Evolutionary conservation across 2,797 vertebrate species (phyloP).

Genomic region (Leptodactylus fallax): DNA sequence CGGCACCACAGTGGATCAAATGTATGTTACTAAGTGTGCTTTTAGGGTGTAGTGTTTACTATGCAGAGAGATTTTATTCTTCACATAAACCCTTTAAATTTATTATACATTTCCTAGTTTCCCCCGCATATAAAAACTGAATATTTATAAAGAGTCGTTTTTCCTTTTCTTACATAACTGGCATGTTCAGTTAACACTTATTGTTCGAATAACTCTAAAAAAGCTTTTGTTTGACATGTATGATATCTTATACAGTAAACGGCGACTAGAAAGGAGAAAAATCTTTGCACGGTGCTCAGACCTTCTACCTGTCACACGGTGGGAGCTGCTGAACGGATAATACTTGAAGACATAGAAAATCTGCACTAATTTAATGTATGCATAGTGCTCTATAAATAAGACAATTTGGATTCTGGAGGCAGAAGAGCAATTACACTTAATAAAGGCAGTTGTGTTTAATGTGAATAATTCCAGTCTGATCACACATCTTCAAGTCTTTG

Average conservation of each 20-base stretch:
- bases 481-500: conserved; percentile 42
- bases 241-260: not conserved
- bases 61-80: too few species aligned
- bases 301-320: not conserved
- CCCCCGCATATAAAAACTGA: too few species aligned
- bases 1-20: too few species aligned
- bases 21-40: too few species aligned
- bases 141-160: not conserved
- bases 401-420: conserved; percentile 46
- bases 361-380: conserved; percentile 17
- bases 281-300: not conserved
- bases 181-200: not conserved
- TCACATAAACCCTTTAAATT: too few species aligned
- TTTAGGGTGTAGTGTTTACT: too few species aligned
- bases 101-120: too few species aligned
- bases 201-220: not conserved
- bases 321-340: conserved; percentile 11
- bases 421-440: conserved; percentile 57
- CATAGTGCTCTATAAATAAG: conserved; percentile 27
- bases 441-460: conserved; percentile 62
- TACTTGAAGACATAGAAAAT: conserved; percentile 1
- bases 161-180: not conserved
- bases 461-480: conserved; percentile 58
- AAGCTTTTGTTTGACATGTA: not conserved
- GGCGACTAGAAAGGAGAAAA: not conserved